These are phyloP conservation scores for Salvator merianae DNA, from an alignment of 2,113 vertebrate genomes.

Conservation along the genomic window DNA sequence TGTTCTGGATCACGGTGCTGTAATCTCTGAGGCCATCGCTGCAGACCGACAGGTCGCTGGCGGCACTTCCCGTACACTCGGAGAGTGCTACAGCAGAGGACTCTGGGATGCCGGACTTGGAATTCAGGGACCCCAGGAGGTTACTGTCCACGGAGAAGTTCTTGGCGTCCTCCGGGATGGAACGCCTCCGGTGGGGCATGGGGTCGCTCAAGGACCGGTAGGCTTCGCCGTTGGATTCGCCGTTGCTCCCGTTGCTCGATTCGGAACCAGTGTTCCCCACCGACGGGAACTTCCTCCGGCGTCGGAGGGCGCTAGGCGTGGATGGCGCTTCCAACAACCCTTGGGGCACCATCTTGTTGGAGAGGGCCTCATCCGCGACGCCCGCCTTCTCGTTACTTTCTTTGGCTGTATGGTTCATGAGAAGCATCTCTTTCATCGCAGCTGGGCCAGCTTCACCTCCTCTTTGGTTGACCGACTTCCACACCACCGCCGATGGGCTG, in stretches of 20 bases:
- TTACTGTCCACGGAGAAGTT: slow-evolving; percentile 96
- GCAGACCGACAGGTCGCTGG: slow-evolving; percentile 91
- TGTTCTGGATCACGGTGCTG: slow-evolving; percentile 89
- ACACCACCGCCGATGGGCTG: slow-evolving; percentile 72
- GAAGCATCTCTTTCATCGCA: slow-evolving; percentile 23
- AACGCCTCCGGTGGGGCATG: slow-evolving; percentile 89
- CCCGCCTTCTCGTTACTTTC: slow-evolving; percentile 64
- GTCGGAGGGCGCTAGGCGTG: slow-evolving; percentile 85
- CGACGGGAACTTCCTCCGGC: slow-evolving; percentile 89
- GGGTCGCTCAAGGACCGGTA: slow-evolving; percentile 95
- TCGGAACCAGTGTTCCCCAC: slow-evolving; percentile 81
- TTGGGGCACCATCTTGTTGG: slow-evolving; percentile 56
- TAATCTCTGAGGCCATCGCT: slow-evolving; percentile 89
- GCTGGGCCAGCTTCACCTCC: slow-evolving; percentile 47
- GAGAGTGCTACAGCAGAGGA: slow-evolving; percentile 65
- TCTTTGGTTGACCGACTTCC: slow-evolving; percentile 72
- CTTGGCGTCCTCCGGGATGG: slow-evolving; percentile 79
- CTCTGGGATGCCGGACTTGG: slow-evolving; percentile 78
- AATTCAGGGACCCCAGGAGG: slow-evolving; percentile 85
- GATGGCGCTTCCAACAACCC: slow-evolving; percentile 76
- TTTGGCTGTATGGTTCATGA: slow-evolving; percentile 31
- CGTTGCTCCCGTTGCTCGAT: slow-evolving; percentile 78
- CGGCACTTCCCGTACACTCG: slow-evolving; percentile 84
- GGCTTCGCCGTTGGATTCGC: slow-evolving; percentile 77
- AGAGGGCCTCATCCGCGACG: slow-evolving; percentile 56